Conservation (phyloP, 1,140 invertebrate genomes). For the Andrena cerasifolii region DNA sequence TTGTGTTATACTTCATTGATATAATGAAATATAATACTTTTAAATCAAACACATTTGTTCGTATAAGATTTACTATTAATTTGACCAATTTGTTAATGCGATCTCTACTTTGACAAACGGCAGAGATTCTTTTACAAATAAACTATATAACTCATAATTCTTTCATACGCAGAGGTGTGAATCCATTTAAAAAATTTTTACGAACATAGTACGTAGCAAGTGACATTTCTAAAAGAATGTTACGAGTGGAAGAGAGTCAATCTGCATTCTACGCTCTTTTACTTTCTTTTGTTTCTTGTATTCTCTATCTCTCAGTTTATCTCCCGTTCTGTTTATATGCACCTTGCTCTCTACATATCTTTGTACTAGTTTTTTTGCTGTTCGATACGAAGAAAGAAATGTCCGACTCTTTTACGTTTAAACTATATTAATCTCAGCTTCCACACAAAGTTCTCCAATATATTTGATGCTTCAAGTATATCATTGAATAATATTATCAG, state of each 20-base stretch:
- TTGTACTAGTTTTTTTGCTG: background rate
- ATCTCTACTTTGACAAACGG: background rate
- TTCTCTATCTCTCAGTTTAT: background rate
- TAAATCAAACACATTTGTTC: background rate
- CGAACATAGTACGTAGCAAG: no score
- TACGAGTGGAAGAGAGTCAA: slow-evolving; percentile 1
- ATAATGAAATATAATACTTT: background rate
- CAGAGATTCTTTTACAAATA: background rate
- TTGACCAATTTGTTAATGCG: no score
- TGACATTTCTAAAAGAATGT: background rate
- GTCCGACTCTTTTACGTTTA: background rate
- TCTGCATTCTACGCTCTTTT: background rate
- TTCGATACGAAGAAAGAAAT: background rate
- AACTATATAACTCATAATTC: slow-evolving; percentile 14
- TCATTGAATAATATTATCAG: no score
- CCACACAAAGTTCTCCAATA: background rate
- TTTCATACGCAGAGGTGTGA: slow-evolving; percentile 39
- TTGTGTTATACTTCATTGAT: slow-evolving; percentile 13
- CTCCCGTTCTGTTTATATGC: background rate
- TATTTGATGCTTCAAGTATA: background rate
- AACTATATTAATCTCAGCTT: background rate
- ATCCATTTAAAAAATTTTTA: slow-evolving; percentile 27
- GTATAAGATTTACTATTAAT: slow-evolving; percentile 6
- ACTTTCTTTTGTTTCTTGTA: background rate
- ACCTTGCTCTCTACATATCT: slow-evolving; percentile 3